Evolutionary conservation across 2,888 invertebrate genomes (phyloP), one percentile per base, ranked within the genome.

Genomic region (Cactoblastis cactorum): DNA sequence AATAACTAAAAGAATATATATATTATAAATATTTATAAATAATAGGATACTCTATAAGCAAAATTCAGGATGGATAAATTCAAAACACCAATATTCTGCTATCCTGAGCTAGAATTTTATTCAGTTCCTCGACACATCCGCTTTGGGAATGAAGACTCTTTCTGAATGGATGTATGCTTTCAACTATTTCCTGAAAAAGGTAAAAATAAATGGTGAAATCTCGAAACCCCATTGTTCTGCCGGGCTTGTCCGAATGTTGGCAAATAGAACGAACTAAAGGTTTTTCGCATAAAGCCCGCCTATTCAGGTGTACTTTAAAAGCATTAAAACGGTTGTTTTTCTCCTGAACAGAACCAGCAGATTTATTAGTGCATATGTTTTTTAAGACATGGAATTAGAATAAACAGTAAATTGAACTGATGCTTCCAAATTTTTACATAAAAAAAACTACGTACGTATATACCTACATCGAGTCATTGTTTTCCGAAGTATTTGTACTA

Each of bases 151-250:
- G 22, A 24, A 24, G 43, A 43, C 15, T 15, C 28, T 28, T n/a
- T 28, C 11, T 43, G 43, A 43, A 43, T 24, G 28, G 39, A 9
- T 24, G 43, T 28, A 22, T 28, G 43, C 43, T 43, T 43, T 43
- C 43, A 43, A 43, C 43, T 43, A 43, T 43, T 43, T 43, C 28
- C 43, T 17, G 43, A 43, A 43, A 43, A 43, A 43, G 43, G 17
- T 15, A 43, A 43, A 43, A 43, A 43, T 43, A 43, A 12, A 43
- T 43, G 41, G 24, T 15, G 28, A 43, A 43, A 43, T 28, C 43
- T 43, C 43, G 6, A 28, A 32, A 43, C 14, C 15, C 43, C 15
- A 17, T 43, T 43, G 43, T 43, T 43, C 43, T 43, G 28, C 28
- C 17, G 15, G 37, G 15, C 12, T 6, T 37, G 43, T 24, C 43